phyloP scores from a whole-genome alignment of 2,113 vertebrate species.

The Sminthopsis crassicaudata region DNA sequence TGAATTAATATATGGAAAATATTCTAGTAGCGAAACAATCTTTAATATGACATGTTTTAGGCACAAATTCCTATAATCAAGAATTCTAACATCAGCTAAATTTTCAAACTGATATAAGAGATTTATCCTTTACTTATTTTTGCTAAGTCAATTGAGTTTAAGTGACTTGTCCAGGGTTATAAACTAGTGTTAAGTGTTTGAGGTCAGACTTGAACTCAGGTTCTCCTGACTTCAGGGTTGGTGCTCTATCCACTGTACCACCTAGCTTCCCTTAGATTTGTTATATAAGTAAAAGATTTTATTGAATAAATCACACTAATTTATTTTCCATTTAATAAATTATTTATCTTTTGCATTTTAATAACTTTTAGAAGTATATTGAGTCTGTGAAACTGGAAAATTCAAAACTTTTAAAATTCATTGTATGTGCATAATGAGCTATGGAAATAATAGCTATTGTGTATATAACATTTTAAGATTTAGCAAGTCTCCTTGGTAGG shows the following conservation, averaged over 20 bases:
- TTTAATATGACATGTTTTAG: background rate
- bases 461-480: background rate
- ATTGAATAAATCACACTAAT: slow-evolving; percentile 17
- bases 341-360: slow-evolving; percentile 44
- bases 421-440: background rate
- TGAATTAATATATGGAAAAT: slow-evolving; percentile 31
- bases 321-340: background rate
- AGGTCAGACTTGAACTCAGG: no score
- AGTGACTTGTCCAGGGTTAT: no score
- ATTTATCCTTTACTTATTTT: background rate
- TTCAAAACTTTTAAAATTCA: background rate
- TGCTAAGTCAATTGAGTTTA: no score
- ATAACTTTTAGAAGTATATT: background rate
- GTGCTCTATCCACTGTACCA: no score
- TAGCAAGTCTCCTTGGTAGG: background rate
- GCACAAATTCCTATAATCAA: background rate
- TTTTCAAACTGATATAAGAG: background rate
- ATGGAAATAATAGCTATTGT: background rate
- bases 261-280: background rate
- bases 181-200: no score
- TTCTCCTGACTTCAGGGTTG: no score
- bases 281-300: background rate
- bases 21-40: background rate
- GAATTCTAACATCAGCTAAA: slow-evolving; percentile 22
- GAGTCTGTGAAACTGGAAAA: background rate